Conservation (phyloP, 2,797 vertebrate species). For the Anguilla obscura region DNA sequence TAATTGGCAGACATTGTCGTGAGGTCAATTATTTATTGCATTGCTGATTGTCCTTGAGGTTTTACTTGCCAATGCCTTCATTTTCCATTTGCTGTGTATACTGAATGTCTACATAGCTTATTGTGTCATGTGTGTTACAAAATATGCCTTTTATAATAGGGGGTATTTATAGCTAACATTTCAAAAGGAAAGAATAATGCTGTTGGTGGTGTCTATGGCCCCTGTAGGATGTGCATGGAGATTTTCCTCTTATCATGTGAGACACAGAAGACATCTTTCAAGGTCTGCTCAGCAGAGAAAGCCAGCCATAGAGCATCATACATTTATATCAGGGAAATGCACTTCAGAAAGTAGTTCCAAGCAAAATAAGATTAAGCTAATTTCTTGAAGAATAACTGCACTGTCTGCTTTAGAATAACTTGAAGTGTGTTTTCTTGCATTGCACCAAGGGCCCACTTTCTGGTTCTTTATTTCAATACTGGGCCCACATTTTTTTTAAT, state of each 20-base stretch:
- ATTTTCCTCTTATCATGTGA: background rate
- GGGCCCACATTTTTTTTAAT: too few relatives aligned
- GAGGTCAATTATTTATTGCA: background rate
- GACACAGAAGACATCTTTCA: background rate
- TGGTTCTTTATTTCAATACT: too few relatives aligned
- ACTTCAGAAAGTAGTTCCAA: background rate
- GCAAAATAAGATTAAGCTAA: background rate
- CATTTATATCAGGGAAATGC: background rate
- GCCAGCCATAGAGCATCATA: background rate
- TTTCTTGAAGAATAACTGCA: too few relatives aligned
- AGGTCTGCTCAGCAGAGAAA: background rate
- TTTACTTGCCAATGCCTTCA: background rate
- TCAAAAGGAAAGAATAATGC: conserved; percentile 1
- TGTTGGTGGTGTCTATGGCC: background rate
- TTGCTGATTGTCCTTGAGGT: background rate
- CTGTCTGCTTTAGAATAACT: too few relatives aligned
- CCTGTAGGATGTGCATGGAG: background rate
- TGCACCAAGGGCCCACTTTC: too few relatives aligned
- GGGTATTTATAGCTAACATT: background rate
- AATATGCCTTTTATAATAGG: background rate
- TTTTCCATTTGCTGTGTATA: background rate
- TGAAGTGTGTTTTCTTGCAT: too few relatives aligned
- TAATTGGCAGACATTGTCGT: background rate
- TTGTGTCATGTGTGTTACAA: background rate
- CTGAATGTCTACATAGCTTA: background rate